Evolutionary conservation across 2,888 invertebrate species (phyloP).

Genomic region (Mythimna loreyi): DNA sequence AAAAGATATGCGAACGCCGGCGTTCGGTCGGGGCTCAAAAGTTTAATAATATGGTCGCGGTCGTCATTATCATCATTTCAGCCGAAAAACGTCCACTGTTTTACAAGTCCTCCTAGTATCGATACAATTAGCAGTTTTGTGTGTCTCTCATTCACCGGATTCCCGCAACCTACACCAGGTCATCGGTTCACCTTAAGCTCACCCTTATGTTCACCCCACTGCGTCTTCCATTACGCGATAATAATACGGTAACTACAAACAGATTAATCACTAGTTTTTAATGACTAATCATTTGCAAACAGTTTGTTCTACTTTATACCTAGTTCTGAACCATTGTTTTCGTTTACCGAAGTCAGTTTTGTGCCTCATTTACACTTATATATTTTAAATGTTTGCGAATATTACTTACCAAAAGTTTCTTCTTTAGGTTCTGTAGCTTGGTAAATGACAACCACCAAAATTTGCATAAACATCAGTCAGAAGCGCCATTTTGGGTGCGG

Average conservation of each 20-base stretch:
- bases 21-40: too few species aligned
- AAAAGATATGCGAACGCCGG: too few species aligned
- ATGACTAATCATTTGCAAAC: conserved; percentile 16
- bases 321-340: conserved; percentile 7
- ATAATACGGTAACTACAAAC: background rate
- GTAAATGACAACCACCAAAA: background rate
- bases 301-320: conserved; percentile 3
- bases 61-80: too few species aligned
- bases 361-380: conserved; percentile 11
- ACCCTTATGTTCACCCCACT: too few species aligned
- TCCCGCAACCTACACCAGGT: too few species aligned
- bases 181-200: too few species aligned
- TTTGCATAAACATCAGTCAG: background rate
- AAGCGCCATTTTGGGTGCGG: background rate
- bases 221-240: background rate
- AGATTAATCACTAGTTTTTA: conserved; percentile 13
- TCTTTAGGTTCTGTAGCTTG: background rate
- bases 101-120: too few species aligned
- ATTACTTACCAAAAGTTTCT: background rate
- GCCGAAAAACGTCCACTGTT: too few species aligned
- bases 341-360: background rate
- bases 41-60: too few species aligned
- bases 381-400: background rate
- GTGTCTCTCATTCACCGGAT: too few species aligned
- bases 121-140: too few species aligned